Conservation (phyloP, 2,888 invertebrate species). For the Apodemia hepburni region DNA sequence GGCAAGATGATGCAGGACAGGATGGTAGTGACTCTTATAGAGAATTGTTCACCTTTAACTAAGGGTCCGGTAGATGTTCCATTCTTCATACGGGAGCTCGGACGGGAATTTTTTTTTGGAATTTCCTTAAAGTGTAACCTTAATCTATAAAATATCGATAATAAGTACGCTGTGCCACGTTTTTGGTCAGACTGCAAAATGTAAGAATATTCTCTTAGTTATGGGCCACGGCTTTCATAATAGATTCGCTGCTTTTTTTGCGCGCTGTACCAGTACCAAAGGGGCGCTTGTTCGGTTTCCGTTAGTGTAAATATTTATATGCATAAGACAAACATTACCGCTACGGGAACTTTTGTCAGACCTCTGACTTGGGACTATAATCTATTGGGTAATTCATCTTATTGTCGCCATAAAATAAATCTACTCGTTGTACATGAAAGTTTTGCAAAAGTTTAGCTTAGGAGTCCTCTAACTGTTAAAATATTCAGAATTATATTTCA, state of each 20-base stretch:
- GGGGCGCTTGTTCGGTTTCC: slow-evolving; percentile 9
- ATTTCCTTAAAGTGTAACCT: too few relatives aligned
- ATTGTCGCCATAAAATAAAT: slow-evolving; percentile 1
- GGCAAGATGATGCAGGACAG: too few relatives aligned
- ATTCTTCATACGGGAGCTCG: too few relatives aligned
- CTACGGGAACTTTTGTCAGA: slow-evolving; percentile 10
- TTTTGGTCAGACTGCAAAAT: too few relatives aligned
- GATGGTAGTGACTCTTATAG: too few relatives aligned
- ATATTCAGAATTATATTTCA: background rate
- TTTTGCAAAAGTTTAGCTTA: slow-evolving; percentile 1
- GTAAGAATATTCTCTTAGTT: too few relatives aligned
- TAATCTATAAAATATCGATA: too few relatives aligned
- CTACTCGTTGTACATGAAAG: slow-evolving; percentile 7
- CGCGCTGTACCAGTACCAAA: background rate
- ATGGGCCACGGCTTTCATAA: too few relatives aligned
- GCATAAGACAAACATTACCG: slow-evolving; percentile 13
- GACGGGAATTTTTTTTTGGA: too few relatives aligned
- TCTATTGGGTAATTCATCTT: slow-evolving; percentile 6
- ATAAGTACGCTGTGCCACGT: too few relatives aligned
- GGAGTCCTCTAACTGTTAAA: background rate
- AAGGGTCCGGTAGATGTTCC: too few relatives aligned
- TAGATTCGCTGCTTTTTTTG: background rate
- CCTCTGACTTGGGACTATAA: slow-evolving; percentile 14
- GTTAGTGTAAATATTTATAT: slow-evolving; percentile 15
- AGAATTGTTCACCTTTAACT: too few relatives aligned